Percentiles rank a stretch among this genome's conserved stretches.
Conservation (phyloP, 2,888 invertebrate species). For the Cataglyphis cursor region DNA sequence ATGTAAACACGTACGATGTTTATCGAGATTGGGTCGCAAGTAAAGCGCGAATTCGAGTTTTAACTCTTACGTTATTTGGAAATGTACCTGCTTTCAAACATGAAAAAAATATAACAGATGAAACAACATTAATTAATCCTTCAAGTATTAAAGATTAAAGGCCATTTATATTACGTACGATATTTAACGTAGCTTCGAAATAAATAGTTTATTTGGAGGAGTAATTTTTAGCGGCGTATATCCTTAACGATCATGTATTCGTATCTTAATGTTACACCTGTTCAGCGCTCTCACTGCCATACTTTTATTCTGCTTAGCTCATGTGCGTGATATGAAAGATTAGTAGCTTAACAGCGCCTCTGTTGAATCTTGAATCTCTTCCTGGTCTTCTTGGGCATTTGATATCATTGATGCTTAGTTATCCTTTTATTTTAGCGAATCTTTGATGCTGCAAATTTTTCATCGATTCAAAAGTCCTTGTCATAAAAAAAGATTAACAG, state of each 20-base stretch:
- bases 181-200: background rate
- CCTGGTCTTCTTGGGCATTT: slow-evolving; percentile 11
- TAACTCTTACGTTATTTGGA: background rate
- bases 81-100: slow-evolving; percentile 4
- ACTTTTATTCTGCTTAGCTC: slow-evolving; percentile 51
- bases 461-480: background rate
- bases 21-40: slow-evolving; percentile 30
- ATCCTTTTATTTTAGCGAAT: background rate
- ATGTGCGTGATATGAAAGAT: slow-evolving; percentile 45
- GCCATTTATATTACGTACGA: background rate
- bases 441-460: slow-evolving; percentile 1
- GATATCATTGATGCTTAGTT: background rate
- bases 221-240: background rate
- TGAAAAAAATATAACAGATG: background rate
- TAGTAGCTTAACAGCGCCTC: slow-evolving; percentile 11
- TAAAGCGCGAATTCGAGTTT: slow-evolving; percentile 4
- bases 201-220: slow-evolving; percentile 26
- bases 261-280: slow-evolving; percentile 73
- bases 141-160: background rate
- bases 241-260: background rate
- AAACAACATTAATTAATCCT: background rate
- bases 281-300: slow-evolving; percentile 69
- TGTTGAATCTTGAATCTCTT: slow-evolving; percentile 33
- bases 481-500: background rate
- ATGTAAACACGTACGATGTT: slow-evolving; percentile 49